Evolutionary conservation across 1,140 invertebrate genomes (phyloP), one percentile per base, ranked within the genome.

Genomic region (Drosophila nasuta): DNA sequence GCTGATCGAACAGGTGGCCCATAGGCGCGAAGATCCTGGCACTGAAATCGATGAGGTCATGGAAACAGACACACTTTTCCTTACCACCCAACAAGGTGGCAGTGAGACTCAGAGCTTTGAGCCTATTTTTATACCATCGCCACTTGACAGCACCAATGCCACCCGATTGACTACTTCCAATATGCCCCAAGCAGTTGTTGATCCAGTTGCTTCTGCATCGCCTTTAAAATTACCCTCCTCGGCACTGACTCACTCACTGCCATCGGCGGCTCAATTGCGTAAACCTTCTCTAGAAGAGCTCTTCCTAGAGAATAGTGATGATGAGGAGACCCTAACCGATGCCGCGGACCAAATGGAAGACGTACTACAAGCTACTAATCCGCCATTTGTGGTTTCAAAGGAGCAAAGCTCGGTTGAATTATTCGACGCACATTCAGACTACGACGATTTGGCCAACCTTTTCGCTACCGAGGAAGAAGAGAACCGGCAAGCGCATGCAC

Each of bases 81-180:
- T 92, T 5, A 83, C 79, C 3, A 79, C 86, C 1, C 86, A 93
- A 48, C 81, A 93, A 33, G 68, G 92, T 4, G 91, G 92, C 43
- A 87, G 94, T 80, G 86, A 94, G 11, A 94, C 94, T 0, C 93
- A 95, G 91, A 93, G 93, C 43, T 96, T 96, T 81, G 95, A 96
- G 81, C 96, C 96, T 1, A 95, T 96, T 92, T 96, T 96, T 77
- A 95, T 96, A 79, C 95, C 96, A 4, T 96, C 95, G 5, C 95
- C 95, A 2, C 93, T 94, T 1, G 95, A 95, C 77, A 93, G 93
- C 35, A 92, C 75, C 41, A 92, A 93, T 91, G 93, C 92, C 80
- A 93, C 91, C 33, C 93, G 91, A 81, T 92, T 92, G 91, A 10
- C 81, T 13, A 10, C 81, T 17, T 74, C 93, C 63, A 94, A 92